Evolutionary conservation across 2,888 invertebrate genomes (phyloP).

Genomic region (Gisinianus flammeolus): DNA sequence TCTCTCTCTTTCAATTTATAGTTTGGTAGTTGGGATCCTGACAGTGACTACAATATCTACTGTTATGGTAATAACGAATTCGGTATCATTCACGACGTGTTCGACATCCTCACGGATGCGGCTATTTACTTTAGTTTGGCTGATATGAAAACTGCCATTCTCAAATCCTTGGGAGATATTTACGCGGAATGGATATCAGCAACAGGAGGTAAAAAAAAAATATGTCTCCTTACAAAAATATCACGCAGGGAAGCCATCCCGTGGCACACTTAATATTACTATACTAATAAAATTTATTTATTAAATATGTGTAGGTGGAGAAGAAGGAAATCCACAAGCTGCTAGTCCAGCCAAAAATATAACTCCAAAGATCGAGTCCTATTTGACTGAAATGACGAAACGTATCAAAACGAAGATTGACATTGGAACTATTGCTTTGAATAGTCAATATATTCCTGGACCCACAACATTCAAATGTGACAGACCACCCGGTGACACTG

Average conservation of each 20-base stretch:
- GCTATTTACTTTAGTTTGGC: constrained; percentile 39
- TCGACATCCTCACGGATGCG: constrained; percentile 42
- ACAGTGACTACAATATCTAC: constrained; percentile 41
- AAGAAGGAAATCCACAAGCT: neutral
- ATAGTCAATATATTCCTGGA: constrained; percentile 25
- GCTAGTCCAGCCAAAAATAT: neutral
- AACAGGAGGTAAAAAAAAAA: constrained; percentile 10
- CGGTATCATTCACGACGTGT: constrained; percentile 40
- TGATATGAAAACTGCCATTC: constrained; percentile 38
- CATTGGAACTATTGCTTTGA: neutral
- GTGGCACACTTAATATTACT: neutral
- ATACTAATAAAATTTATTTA: neutral
- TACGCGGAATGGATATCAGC: constrained; percentile 19
- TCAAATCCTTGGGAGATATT: constrained; percentile 7
- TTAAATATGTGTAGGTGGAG: constrained; percentile 16
- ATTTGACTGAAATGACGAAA: constrained; percentile 9
- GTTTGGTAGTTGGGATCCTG: constrained; percentile 35
- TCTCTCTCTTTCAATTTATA: neutral
- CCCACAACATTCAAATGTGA: constrained; percentile 41
- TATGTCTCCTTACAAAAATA: neutral
- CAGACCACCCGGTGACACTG: constrained; percentile 23
- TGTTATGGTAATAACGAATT: constrained; percentile 44
- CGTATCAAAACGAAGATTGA: constrained; percentile 39
- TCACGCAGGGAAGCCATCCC: neutral
- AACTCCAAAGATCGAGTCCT: neutral